These are phyloP conservation scores for Cecropterus lyciades DNA, from an alignment of 1,140 invertebrate genomes.

Conservation along the genomic window DNA sequence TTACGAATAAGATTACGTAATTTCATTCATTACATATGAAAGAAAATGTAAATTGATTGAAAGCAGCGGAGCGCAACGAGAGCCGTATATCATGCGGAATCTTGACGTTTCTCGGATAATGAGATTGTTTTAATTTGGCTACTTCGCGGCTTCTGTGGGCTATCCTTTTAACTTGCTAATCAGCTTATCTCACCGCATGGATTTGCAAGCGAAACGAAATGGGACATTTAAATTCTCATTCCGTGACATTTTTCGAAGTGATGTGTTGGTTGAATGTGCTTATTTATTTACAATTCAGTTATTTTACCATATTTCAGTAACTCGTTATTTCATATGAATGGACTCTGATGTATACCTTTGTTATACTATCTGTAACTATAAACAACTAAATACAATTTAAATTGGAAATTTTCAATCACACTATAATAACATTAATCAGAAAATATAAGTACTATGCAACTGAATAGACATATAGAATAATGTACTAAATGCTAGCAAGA, in stretches of 20 bases:
- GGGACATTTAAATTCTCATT: slow-evolving; percentile 44
- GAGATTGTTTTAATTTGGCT: slow-evolving; percentile 66
- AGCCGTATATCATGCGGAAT: slow-evolving; percentile 44
- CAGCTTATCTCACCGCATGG: slow-evolving; percentile 59
- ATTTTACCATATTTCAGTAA: too few species aligned
- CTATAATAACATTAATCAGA: too few species aligned
- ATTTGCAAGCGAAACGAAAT: slow-evolving; percentile 52
- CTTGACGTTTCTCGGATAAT: slow-evolving; percentile 50
- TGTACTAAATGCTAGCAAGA: too few species aligned
- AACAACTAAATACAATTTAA: too few species aligned
- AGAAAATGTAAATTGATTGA: slow-evolving; percentile 8
- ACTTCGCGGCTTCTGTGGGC: slow-evolving; percentile 49
- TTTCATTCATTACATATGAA: too few species aligned
- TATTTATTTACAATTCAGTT: background rate
- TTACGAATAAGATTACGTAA: too few species aligned
- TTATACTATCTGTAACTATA: too few species aligned
- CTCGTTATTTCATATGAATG: too few species aligned
- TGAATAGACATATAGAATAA: too few species aligned
- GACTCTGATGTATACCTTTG: too few species aligned
- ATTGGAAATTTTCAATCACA: too few species aligned
- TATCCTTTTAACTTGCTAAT: slow-evolving; percentile 71
- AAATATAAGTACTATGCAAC: too few species aligned
- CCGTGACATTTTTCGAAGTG: slow-evolving; percentile 41
- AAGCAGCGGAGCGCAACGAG: background rate
- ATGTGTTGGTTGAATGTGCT: background rate